Base-by-base conservation (phyloP, 2,113 vertebrate genomes). In the Podarcis raffonei region DNA sequence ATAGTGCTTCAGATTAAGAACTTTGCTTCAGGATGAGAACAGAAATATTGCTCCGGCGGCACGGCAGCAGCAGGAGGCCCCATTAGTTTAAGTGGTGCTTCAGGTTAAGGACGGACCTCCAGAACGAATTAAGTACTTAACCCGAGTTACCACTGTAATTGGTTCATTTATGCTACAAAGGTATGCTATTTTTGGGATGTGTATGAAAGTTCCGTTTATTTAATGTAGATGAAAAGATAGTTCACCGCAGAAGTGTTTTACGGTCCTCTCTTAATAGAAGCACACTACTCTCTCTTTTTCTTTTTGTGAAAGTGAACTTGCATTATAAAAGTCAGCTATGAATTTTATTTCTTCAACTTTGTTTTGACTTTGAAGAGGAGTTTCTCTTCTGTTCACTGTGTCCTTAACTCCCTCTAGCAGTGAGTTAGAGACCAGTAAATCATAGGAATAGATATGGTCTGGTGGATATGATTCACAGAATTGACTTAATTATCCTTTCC, bases 401-500 rank as follows among this genome's bases (percentile, higher is more conserved):
- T 87, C 42, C 27, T 81, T 85, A 0, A 0, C 79, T 89, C 22
- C 57, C 81, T 66, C 5, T 32, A 83, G 84, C 0, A 22, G 80
- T 32, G 77, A 72, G 87, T 83, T 11, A 18, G 78, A 83, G 66
- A n/a, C 89, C 35, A 71, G 85, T 92, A 89, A 85, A 84, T 89
- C 90, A 91, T 87, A 77, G 90, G 88, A 90, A 86, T 81, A 80
- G 39, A 5, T 48, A 74, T 87, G 90, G 91, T 91, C 88, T 91
- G 85, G 75, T 93, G 87, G 83, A 89, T 87, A 91, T 89, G 85
- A 35, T 91, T 94, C 85, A 87, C 53, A 72, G 84, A 86, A 91
- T 86, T 62, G 59, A 74, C 42, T 91, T 94, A 69, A 90, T 93
- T 79, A 91, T 92, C 86, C 88, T 84, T 84, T 92, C 88, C 65